Conservation (phyloP, 2,888 invertebrate species). For the Philereme transversata region DNA sequence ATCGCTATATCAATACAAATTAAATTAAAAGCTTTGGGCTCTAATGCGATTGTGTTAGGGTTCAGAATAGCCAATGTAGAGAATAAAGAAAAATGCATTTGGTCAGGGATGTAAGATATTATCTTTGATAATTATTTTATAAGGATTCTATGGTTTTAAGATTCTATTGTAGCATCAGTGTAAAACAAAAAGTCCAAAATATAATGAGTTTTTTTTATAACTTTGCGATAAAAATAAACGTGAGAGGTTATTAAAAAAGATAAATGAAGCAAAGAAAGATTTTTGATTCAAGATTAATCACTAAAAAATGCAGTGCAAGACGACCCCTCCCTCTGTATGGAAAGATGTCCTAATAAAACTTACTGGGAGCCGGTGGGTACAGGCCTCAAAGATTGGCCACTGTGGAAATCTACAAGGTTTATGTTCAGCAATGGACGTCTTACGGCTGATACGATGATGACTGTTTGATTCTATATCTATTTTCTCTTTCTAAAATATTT, state of each 20-base stretch:
- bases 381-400: too few relatives aligned
- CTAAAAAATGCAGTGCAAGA: too few relatives aligned
- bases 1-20: constrained; percentile 68
- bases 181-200: not conserved
- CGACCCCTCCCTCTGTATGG: too few relatives aligned
- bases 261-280: not conserved
- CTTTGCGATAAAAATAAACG: not conserved
- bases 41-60: constrained; percentile 34
- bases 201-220: not conserved
- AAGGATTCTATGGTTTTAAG: constrained; percentile 18
- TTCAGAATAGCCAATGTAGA: constrained; percentile 35
- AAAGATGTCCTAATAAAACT: too few relatives aligned
- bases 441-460: too few relatives aligned
- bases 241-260: not conserved
- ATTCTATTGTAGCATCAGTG: not conserved
- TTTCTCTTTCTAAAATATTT: not conserved
- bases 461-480: too few relatives aligned
- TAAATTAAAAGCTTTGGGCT: constrained; percentile 38
- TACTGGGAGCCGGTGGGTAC: too few relatives aligned
- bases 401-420: too few relatives aligned
- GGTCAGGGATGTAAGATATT: constrained; percentile 50
- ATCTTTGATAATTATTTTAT: constrained; percentile 32
- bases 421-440: too few relatives aligned
- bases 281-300: too few relatives aligned
- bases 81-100: constrained; percentile 36